Evolutionary conservation across 2,797 vertebrate species (phyloP), one percentile per base, ranked within the genome.

Genomic region (Decapterus maruadsi): DNA sequence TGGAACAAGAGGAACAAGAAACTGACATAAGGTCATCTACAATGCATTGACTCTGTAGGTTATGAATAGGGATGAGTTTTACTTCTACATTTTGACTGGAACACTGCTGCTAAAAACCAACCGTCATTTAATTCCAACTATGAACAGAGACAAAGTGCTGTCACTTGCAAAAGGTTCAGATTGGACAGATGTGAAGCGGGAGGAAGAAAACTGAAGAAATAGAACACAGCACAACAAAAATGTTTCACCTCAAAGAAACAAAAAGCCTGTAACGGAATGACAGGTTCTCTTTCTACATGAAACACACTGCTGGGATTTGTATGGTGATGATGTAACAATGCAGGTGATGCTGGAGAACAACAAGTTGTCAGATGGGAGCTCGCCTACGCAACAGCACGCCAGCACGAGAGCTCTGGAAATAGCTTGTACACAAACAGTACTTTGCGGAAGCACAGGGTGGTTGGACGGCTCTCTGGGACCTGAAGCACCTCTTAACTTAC

Each of bases 401-500:
- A 69, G 19, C 64, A 81, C 19, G 61, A 77, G 43, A 48, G 69
- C 12, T 75, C 72, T 83, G 77, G 77, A 77, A 85, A 87, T 77
- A 86, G 76, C 78, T 46, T 65, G 42, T 58, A 72, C 66, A 83
- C 82, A 61, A 88, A 80, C 69, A 75, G 42, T 5, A 68, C 80
- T 89, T 81, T 76, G 85, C 80, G 57, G 77, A 81, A 85, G 65
- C 36, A 8, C 74, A 68, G 74, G 56, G 36, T 61, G 51, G 60
- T 54, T 50, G 61, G 81, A 75, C 14, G 56, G 66, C 82, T 85
- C 78, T 76, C 61, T 65, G 68, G 80, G 82, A 86, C 75, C 50
- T 87, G 87, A 89, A 92, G 90, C 84, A 87, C 78, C 87, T 86
- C 86, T 87, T 80, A 73, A 81, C 81, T 62, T 78, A 50, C 7